phyloP scores from a whole-genome alignment of 1,140 invertebrate genomes.

The Hypothenemus hampei region DNA sequence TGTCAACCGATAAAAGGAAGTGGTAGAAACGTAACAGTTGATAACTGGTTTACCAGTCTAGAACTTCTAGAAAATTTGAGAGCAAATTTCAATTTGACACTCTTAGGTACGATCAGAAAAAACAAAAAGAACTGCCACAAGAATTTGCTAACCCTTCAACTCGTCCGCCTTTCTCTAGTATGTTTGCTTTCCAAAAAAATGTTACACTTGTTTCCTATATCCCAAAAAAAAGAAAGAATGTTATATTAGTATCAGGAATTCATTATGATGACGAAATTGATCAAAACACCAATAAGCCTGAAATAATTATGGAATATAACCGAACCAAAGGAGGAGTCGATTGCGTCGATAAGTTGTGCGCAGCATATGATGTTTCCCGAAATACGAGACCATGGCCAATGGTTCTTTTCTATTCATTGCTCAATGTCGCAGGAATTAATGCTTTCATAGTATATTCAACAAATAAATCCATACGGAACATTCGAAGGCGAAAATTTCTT shows the following conservation, averaged over 20 bases:
- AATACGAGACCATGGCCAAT: conserved; percentile 22
- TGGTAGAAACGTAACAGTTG: conserved; percentile 39
- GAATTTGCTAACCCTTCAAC: conserved; percentile 17
- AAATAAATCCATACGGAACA: too few relatives aligned
- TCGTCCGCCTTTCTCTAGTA: conserved; percentile 4
- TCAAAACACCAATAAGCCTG: conserved; percentile 12
- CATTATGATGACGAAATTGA: conserved; percentile 34
- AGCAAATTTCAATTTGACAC: conserved; percentile 31
- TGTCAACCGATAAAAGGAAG: conserved; percentile 33
- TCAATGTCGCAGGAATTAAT: conserved; percentile 47
- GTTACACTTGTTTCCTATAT: conserved; percentile 29
- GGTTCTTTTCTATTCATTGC: conserved; percentile 24
- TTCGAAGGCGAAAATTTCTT: too few relatives aligned
- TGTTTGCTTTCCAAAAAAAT: conserved; percentile 26
- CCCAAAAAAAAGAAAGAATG: conserved; percentile 32
- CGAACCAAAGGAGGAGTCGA: conserved; percentile 48
- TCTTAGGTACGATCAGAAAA: conserved; percentile 32
- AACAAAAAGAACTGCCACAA: conserved; percentile 33
- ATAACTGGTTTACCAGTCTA: conserved; percentile 41
- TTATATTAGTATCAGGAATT: conserved; percentile 33
- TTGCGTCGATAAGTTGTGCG: conserved; percentile 45
- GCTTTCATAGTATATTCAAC: neutral
- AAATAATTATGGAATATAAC: conserved; percentile 41
- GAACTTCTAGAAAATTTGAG: conserved; percentile 26
- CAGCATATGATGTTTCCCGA: conserved; percentile 34